phyloP scores from a whole-genome alignment of 2,113 vertebrate genomes.

The Sus scrofa region T2T-Sscrofa CM000817.6:61890001-61890500 shows the following conservation, averaged over 20 bases:
- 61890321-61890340: neutral
- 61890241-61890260: neutral
- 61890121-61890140: neutral
- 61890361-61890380: neutral
- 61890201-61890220: neutral
- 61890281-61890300: too few relatives aligned
- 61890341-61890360: neutral
- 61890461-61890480: neutral
- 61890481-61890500: fast-evolving
- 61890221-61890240: fast-evolving
- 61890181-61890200: neutral
- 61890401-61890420: neutral
- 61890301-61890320: neutral
- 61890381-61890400: too few relatives aligned
- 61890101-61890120: fast-evolving
- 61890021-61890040: neutral
- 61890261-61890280: neutral
- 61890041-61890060: neutral
- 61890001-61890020: fast-evolving
- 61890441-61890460: neutral
- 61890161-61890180: neutral
- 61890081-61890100: neutral
- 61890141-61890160: neutral
- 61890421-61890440: fast-evolving
- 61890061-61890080: neutral